Evolutionary conservation across 1,140 invertebrate genomes (phyloP), one percentile per base, ranked within the genome.

Genomic region (Drosophila asahinai): DNA sequence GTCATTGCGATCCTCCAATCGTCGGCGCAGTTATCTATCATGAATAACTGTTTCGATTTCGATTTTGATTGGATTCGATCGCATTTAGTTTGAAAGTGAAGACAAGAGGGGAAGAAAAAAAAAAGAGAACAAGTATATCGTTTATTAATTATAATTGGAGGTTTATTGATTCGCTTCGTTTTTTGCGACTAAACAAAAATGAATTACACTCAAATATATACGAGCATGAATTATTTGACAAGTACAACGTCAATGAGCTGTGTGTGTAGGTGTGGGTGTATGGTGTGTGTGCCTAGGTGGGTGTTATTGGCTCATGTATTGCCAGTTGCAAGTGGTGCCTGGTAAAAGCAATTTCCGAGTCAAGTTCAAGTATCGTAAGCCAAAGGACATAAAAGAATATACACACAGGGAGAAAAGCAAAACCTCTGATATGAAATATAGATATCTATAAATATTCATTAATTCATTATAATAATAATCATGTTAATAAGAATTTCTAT

Each of bases 1-100:
- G 99, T 99, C 96, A 99, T 99, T 77, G 99, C 99, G 94, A 99
- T 99, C 92, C 99, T 95, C 99, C 99, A 99, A 94, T 99, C 99
- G 94, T 99, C 99, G 58, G 99, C 98, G 94, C 98, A 99, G 95
- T 99, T 99, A 95, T 99, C 98, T 94, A 99, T 99, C 97, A 99
- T 98, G 95, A 99, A 99, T 94, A 99, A 95, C 98, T 99, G 61
- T 42, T 51, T 14, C 47, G 33, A 4, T 33, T 51, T 48, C 17
- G 19, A 52, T 62, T 63, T 74, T 12, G 45, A 60, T 65, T 75
- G 45, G 19, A 60, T 64, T 65, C 54, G 43, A 30, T 67, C 63
- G 63, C 63, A 65, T 62, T 45, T 62, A 14, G 38, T 67, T 79
- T 33, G n/a, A 22, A 22, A 65, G 12, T 51, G 9, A 59, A 40